Evolutionary conservation across 2,888 invertebrate species (phyloP), one percentile per base, ranked within the genome.

Genomic region (Tridacna gigas): DNA sequence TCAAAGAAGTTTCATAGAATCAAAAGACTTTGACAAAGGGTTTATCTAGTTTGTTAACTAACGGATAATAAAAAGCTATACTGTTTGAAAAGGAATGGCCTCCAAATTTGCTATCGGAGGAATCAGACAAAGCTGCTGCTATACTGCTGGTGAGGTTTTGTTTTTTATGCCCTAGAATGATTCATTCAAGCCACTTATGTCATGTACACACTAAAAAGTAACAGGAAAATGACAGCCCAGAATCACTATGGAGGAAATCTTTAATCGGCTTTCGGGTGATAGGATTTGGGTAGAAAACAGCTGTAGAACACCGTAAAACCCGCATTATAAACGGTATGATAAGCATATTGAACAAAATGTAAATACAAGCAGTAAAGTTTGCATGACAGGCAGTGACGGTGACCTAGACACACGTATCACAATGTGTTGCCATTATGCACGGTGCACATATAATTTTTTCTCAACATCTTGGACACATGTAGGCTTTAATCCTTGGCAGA

Each of bases 281-380:
- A 71, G 71, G 71, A 71, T 71, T 71, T 71, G 22, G 25, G 71
- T n/a, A 11, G 71, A 71, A 71, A 71, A 71, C 71, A 71, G 71
- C 71, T 71, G 71, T 71, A 71, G 20, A 20, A 22, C 47, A 48
- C 25, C 22, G 71, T 71, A 45, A 51, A 71, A 51, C 51, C 37
- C 71, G 45, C 22, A 51, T 71, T 71, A 71, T 71, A 71, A 45
- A 51, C 51, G 71, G 25, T 25, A 18, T 51, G 71, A 48, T 71
- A 25, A 51, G 26, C 71, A 51, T 51, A 71, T 48, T 51, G 71
- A 71, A 48, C 71, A 67, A 67, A 67, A 67, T 67, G 47, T 67
- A 67, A 37, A 67, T 67, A 67, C 67, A 67, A 37, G 5, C 28
- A 66, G 28, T 15, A 18, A 66, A 22, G 26, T 18, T 25, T 66